These are phyloP conservation scores for Drosophila falleni DNA, from an alignment of 2,888 invertebrate species.

Conservation along the genomic window DNA sequence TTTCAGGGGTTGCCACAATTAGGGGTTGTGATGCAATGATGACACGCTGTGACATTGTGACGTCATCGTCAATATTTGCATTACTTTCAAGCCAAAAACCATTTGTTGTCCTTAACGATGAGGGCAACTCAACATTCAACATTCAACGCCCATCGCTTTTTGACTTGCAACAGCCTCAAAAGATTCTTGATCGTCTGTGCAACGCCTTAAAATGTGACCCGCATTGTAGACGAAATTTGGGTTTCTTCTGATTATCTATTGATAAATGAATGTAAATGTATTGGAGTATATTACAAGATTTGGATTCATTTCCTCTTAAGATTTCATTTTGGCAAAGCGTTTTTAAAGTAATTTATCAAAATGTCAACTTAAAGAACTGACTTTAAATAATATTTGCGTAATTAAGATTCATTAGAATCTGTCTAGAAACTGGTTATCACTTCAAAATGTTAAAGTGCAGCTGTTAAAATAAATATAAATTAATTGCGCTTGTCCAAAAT, in stretches of 20 bases:
- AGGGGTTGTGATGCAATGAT: slow-evolving; percentile 67
- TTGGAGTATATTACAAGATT: background rate
- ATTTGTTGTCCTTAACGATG: slow-evolving; percentile 38
- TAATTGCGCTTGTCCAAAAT: slow-evolving; percentile 12
- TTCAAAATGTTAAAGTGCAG: slow-evolving; percentile 21
- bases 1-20: slow-evolving; percentile 54
- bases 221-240: slow-evolving; percentile 29
- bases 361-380: slow-evolving; percentile 18
- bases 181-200: slow-evolving; percentile 50
- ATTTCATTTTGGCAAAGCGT: background rate
- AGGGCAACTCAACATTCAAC: slow-evolving; percentile 73
- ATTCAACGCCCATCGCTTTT: slow-evolving; percentile 69
- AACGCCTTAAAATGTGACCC: slow-evolving; percentile 58
- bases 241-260: slow-evolving; percentile 1
- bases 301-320: background rate
- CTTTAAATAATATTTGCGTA: slow-evolving; percentile 5
- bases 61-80: slow-evolving; percentile 77
- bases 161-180: slow-evolving; percentile 67
- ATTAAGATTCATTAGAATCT: slow-evolving; percentile 25
- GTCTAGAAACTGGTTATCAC: slow-evolving; percentile 18
- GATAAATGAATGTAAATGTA: slow-evolving; percentile 4
- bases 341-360: slow-evolving; percentile 10
- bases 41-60: slow-evolving; percentile 79
- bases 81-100: slow-evolving; percentile 30
- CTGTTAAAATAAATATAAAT: slow-evolving; percentile 5